These are phyloP conservation scores for Novumbra hubbsi DNA, from an alignment of 2,797 vertebrate genomes.

Conservation along the genomic window DNA sequence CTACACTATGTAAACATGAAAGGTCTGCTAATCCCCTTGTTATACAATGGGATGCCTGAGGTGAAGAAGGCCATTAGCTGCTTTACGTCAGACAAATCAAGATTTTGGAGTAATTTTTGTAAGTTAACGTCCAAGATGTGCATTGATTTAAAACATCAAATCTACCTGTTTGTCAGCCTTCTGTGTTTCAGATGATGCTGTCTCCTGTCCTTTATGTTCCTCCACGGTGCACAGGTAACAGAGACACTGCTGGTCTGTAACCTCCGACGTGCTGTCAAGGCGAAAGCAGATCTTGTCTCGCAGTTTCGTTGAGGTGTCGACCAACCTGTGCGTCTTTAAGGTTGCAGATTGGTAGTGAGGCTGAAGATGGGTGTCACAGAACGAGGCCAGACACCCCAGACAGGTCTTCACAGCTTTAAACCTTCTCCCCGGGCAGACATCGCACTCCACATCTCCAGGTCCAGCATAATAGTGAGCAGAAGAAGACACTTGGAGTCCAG, in stretches of 20 bases:
- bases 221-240: background rate
- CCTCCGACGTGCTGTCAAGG: background rate
- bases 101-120: no score
- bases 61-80: no score
- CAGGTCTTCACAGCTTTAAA: constrained; percentile 45
- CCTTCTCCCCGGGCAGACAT: background rate
- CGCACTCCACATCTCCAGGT: constrained; percentile 34
- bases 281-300: constrained; percentile 46
- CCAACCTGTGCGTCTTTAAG: constrained; percentile 51
- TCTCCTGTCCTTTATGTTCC: background rate
- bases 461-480: background rate
- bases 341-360: constrained; percentile 42
- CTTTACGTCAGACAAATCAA: no score
- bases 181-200: background rate
- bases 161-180: background rate
- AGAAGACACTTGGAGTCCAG: background rate
- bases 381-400: constrained; percentile 50
- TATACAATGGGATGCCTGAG: no score
- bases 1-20: no score
- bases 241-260: background rate
- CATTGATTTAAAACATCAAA: no score
- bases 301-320: constrained; percentile 34
- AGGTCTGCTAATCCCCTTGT: no score
- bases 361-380: constrained; percentile 52
- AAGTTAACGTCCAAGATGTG: no score